Conservation (phyloP, 2,888 invertebrate species). For the Apamea sordens region DNA sequence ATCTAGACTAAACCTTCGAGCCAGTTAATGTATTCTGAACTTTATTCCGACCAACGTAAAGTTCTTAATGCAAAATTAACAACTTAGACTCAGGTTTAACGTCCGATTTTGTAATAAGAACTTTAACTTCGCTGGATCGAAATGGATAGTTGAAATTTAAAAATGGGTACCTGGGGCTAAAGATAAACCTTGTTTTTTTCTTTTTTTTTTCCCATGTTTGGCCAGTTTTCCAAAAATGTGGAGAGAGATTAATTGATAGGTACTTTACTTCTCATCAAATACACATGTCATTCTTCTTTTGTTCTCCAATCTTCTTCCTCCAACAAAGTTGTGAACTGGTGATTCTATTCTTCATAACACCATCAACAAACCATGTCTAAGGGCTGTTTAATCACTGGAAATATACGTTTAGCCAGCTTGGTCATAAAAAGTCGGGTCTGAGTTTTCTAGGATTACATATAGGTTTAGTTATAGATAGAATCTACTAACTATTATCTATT, state of each 20-base stretch:
- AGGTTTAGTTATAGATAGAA: not conserved
- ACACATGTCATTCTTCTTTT: not conserved
- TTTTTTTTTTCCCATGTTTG: not conserved
- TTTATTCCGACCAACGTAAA: not conserved
- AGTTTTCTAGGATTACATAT: constrained; percentile 15
- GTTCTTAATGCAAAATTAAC: not conserved
- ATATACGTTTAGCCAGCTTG: constrained; percentile 84
- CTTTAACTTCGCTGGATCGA: not conserved
- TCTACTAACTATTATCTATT: constrained; percentile 7
- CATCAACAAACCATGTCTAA: constrained; percentile 66
- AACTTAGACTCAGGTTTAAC: not conserved
- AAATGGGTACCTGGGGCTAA: too few species aligned
- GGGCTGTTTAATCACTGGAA: constrained; percentile 72
- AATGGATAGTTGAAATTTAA: too few species aligned
- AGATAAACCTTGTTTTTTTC: not conserved
- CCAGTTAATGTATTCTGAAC: not conserved
- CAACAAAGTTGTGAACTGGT: not conserved
- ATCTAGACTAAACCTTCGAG: not conserved
- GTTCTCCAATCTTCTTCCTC: not conserved
- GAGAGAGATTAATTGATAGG: not conserved
- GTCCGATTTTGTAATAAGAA: not conserved
- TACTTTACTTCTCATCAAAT: not conserved
- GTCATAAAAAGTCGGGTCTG: constrained; percentile 84
- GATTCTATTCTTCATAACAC: not conserved
- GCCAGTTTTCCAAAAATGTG: not conserved